Evolutionary conservation across 2,113 vertebrate species (phyloP).

Genomic region (Megaceryle torquata): DNA sequence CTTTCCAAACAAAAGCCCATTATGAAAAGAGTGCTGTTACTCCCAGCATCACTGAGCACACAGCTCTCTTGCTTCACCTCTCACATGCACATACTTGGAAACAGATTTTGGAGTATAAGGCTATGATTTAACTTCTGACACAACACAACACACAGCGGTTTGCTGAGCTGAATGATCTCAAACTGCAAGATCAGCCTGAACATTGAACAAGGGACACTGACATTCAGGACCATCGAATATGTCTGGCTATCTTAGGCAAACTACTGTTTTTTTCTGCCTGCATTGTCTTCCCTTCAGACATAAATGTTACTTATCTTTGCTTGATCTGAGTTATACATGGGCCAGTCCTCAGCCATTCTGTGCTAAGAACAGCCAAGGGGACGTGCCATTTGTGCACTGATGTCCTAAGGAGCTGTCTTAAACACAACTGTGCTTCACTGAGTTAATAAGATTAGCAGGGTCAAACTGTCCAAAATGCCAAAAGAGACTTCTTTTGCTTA

Average conservation of each 20-base stretch:
- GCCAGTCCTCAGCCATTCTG: background rate
- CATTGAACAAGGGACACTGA: background rate
- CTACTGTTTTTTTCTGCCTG: background rate
- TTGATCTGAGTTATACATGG: background rate
- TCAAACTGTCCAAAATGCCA: background rate
- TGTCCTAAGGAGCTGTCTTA: background rate
- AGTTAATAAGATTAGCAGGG: background rate
- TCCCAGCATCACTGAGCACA: background rate
- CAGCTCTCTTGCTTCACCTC: background rate
- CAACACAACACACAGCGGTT: background rate
- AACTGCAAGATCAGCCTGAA: background rate
- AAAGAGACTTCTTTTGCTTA: background rate
- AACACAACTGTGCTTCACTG: background rate
- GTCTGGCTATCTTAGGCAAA: background rate
- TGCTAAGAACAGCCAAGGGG: background rate
- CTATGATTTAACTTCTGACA: background rate
- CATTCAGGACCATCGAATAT: background rate
- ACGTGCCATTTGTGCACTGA: background rate
- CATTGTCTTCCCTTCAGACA: background rate
- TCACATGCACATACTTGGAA: background rate
- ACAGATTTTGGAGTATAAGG: background rate
- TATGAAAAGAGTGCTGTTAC: background rate
- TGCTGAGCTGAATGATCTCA: background rate
- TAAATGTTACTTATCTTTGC: background rate
- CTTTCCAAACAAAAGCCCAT: constrained; percentile 3